Evolutionary conservation across 2,888 invertebrate genomes (phyloP).

Genomic region (Chymomyza procnemis): DNA sequence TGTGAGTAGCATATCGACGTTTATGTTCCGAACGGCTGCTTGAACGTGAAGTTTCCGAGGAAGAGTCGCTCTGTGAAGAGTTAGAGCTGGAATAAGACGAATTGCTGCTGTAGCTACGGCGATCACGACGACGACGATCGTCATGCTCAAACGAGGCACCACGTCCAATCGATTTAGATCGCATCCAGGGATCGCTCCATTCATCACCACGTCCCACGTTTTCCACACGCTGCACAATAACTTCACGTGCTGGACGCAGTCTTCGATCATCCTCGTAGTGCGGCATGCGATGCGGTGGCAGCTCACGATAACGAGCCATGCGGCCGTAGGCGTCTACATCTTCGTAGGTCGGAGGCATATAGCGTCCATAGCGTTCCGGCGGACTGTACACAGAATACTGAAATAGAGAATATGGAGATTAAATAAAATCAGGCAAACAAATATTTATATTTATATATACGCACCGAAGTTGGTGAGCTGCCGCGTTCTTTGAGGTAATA

Average conservation of each 20-base stretch:
- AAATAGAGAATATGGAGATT: not conserved
- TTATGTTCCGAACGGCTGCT: conserved; percentile 72
- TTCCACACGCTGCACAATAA: conserved; percentile 86
- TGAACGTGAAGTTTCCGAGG: conserved; percentile 79
- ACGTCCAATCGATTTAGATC: conserved; percentile 83
- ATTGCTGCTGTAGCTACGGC: conserved; percentile 78
- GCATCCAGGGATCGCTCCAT: conserved; percentile 98
- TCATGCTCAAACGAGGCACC: conserved; percentile 71
- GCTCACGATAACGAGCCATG: conserved; percentile 80
- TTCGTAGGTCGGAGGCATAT: conserved; percentile 71
- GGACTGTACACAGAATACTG: conserved; percentile 74
- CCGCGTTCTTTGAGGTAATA: conserved; percentile 84
- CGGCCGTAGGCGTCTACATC: conserved; percentile 78
- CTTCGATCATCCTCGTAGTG: conserved; percentile 82
- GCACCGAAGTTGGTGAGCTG: conserved; percentile 36
- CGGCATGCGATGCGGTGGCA: conserved; percentile 81
- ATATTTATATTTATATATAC: no score
- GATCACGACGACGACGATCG: conserved; percentile 74
- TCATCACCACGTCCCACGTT: conserved; percentile 85
- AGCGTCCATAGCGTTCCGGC: conserved; percentile 72
- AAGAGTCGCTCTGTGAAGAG: conserved; percentile 84
- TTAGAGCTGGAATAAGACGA: conserved; percentile 82
- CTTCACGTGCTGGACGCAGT: conserved; percentile 84
- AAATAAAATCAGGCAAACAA: no score
- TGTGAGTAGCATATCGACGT: conserved; percentile 74